These are phyloP conservation scores for Ctena decussata DNA, from an alignment of 2,888 invertebrate species.

Conservation along the genomic window DNA sequence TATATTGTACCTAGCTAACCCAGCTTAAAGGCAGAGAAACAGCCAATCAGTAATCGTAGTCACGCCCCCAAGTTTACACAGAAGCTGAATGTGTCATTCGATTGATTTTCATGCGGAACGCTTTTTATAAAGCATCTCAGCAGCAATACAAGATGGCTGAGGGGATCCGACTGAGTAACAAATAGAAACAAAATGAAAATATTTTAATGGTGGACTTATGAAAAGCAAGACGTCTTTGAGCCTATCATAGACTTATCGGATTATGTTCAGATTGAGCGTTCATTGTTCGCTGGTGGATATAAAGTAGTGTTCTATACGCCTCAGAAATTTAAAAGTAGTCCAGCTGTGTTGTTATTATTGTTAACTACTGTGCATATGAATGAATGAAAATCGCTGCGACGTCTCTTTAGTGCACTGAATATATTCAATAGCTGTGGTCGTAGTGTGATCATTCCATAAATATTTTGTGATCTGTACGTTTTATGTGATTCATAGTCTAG, in stretches of 20 bases:
- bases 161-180: neutral
- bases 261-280: neutral
- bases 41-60: neutral
- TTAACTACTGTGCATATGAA: neutral
- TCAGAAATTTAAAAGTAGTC: neutral
- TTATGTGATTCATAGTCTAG: neutral
- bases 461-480: neutral
- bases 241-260: neutral
- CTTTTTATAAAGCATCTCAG: too few relatives aligned
- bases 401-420: neutral
- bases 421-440: neutral
- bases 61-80: neutral
- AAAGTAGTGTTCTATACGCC: neutral
- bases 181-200: conserved; percentile 2
- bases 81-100: neutral
- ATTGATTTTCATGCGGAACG: neutral
- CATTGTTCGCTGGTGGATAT: neutral
- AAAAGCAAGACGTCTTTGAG: conserved; percentile 2
- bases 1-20: neutral
- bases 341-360: neutral
- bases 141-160: neutral
- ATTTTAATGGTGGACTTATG: neutral
- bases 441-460: neutral
- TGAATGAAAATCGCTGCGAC: neutral
- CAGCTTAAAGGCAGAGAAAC: neutral